These are phyloP conservation scores for Mythimna vitellina DNA, from an alignment of 2,888 invertebrate genomes.

Conservation along the genomic window DNA sequence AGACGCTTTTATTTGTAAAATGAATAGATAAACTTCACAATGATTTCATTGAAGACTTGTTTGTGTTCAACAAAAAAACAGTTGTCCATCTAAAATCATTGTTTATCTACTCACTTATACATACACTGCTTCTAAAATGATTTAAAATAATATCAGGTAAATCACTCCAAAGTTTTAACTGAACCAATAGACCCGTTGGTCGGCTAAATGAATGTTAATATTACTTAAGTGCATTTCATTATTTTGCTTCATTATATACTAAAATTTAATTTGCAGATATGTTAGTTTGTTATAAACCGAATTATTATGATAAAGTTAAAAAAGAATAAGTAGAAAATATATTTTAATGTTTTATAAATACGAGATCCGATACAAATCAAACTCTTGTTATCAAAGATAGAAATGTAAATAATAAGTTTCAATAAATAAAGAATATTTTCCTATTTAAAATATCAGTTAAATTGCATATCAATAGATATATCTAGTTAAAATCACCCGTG, in stretches of 20 bases:
- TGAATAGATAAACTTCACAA: conserved; percentile 17
- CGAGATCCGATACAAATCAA: conserved; percentile 75
- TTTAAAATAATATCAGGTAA: conserved; percentile 50
- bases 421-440: conserved; percentile 67
- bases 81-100: conserved; percentile 7
- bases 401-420: conserved; percentile 59
- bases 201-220: conserved; percentile 34
- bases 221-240: conserved; percentile 18
- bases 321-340: conserved; percentile 53
- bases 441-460: conserved; percentile 58
- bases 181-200: conserved; percentile 37
- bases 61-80: conserved; percentile 16
- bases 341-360: conserved; percentile 69
- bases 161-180: conserved; percentile 54
- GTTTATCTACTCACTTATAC: conserved; percentile 27
- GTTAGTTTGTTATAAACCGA: conserved; percentile 61
- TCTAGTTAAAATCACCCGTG: conserved; percentile 49
- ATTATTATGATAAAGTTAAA: conserved; percentile 62
- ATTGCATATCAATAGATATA: conserved; percentile 58
- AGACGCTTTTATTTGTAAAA: conserved; percentile 38
- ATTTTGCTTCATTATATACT: conserved; percentile 38
- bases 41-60: conserved; percentile 1
- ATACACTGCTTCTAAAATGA: conserved; percentile 31
- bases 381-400: conserved; percentile 55
- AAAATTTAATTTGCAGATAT: conserved; percentile 60